Percentiles rank a stretch among this genome's conserved stretches.
Evolutionary conservation across 2,113 vertebrate species (phyloP).

Genomic region (Vulpes ferrilata): DNA sequence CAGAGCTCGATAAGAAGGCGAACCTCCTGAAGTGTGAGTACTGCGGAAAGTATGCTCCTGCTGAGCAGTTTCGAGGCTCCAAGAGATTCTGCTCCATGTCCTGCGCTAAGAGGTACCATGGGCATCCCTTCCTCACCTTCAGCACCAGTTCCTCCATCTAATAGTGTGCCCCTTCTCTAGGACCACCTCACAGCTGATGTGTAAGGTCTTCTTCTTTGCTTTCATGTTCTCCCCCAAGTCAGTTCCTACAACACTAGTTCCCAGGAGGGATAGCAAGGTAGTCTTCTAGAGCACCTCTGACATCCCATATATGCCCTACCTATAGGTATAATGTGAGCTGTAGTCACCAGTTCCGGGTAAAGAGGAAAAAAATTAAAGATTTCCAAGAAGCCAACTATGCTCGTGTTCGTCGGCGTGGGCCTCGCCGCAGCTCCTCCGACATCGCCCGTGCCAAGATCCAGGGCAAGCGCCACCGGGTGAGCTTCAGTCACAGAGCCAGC

Average conservation of each 20-base stretch:
- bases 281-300: background rate
- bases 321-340: slow-evolving; percentile 98
- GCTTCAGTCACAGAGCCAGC: slow-evolving; percentile 55
- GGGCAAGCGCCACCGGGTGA: slow-evolving; percentile 93
- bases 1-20: slow-evolving; percentile 90
- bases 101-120: slow-evolving; percentile 96
- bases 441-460: slow-evolving; percentile 92
- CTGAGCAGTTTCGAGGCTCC: slow-evolving; percentile 95
- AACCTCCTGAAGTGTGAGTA: slow-evolving; percentile 97
- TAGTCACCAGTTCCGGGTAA: slow-evolving; percentile 95
- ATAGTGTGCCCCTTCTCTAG: slow-evolving; percentile 3
- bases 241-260: background rate
- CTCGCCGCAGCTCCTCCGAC: slow-evolving; percentile 93
- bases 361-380: slow-evolving; percentile 92
- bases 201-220: background rate
- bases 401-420: slow-evolving; percentile 89
- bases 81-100: slow-evolving; percentile 99
- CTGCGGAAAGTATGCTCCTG: slow-evolving; percentile 95
- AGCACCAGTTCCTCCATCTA: background rate
- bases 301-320: accelerated
- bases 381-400: slow-evolving; percentile 88
- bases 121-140: background rate
- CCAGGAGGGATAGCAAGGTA: background rate
- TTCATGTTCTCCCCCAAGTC: background rate
- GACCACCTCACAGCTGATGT: background rate